Percentiles rank a stretch among this genome's conserved stretches.
Evolutionary conservation across 2,888 invertebrate species (phyloP).

Genomic region (Escarpia spicata): DNA sequence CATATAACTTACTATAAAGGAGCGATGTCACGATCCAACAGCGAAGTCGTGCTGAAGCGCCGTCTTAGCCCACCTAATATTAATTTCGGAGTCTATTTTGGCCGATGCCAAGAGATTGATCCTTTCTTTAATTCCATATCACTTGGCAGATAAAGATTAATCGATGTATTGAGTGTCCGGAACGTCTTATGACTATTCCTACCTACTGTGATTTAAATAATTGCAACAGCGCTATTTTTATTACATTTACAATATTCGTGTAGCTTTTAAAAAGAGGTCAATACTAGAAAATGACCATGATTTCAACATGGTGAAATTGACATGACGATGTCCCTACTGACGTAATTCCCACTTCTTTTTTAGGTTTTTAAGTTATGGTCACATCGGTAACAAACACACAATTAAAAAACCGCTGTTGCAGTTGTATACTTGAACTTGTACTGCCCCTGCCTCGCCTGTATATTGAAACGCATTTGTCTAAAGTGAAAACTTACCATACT

Average conservation of each 20-base stretch:
- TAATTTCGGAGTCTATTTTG: too few relatives aligned
- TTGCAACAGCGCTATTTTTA: not conserved
- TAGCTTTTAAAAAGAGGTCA: not conserved
- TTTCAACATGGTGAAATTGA: not conserved
- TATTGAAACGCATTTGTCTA: not conserved
- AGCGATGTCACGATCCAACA: too few relatives aligned
- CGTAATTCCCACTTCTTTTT: not conserved
- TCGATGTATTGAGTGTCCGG: too few relatives aligned
- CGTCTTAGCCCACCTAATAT: too few relatives aligned
- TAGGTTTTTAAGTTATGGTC: not conserved
- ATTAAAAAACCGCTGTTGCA: not conserved
- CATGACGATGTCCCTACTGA: not conserved
- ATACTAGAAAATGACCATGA: not conserved
- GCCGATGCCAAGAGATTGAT: too few relatives aligned
- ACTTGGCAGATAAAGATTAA: too few relatives aligned
- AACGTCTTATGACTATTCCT: too few relatives aligned
- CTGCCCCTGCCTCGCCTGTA: not conserved
- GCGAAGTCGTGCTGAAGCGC: too few relatives aligned
- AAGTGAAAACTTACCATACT: not conserved
- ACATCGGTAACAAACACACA: not conserved
- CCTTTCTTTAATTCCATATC: too few relatives aligned
- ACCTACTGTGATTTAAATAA: not conserved
- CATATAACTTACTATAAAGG: too few relatives aligned
- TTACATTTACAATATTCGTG: not conserved
- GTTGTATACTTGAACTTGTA: not conserved